Evolutionary conservation across 2,113 vertebrate genomes (phyloP).

Genomic region (Poicephalus meyeri): DNA sequence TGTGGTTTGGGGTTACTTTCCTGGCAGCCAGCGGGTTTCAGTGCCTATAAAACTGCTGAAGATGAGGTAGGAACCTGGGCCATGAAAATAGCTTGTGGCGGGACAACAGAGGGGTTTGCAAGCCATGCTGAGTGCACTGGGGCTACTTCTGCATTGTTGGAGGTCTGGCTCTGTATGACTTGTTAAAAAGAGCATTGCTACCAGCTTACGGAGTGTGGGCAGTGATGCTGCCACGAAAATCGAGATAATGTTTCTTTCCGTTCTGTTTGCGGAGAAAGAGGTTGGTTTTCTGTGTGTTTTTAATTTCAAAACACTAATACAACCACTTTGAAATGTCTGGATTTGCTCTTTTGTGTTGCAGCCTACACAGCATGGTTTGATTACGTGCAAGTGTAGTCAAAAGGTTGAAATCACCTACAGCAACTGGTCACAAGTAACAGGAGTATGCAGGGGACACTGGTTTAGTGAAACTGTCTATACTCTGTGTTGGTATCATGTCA

Average conservation of each 20-base stretch:
- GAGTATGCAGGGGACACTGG: not conserved
- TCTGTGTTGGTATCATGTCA: not conserved
- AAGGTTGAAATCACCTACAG: not conserved
- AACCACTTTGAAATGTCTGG: not conserved
- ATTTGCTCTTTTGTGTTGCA: not conserved
- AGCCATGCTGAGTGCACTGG: accelerated
- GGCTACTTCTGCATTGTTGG: not conserved
- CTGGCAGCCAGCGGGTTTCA: not conserved
- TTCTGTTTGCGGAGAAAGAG: not conserved
- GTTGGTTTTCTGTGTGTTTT: not conserved
- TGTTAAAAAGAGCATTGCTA: not conserved
- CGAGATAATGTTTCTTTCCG: not conserved
- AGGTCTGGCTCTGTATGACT: not conserved
- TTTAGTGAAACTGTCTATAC: not conserved
- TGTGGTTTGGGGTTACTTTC: not conserved
- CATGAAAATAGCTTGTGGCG: not conserved
- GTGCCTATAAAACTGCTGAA: not conserved
- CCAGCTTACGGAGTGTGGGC: accelerated
- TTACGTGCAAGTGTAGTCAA: not conserved
- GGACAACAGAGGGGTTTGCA: not conserved
- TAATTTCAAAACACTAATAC: not conserved
- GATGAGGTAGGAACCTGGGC: not conserved
- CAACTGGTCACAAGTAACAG: not conserved
- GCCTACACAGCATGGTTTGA: not conserved
- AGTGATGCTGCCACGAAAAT: not conserved